Evolutionary conservation across 2,888 invertebrate genomes (phyloP).

Genomic region (Melitaea athalia): DNA sequence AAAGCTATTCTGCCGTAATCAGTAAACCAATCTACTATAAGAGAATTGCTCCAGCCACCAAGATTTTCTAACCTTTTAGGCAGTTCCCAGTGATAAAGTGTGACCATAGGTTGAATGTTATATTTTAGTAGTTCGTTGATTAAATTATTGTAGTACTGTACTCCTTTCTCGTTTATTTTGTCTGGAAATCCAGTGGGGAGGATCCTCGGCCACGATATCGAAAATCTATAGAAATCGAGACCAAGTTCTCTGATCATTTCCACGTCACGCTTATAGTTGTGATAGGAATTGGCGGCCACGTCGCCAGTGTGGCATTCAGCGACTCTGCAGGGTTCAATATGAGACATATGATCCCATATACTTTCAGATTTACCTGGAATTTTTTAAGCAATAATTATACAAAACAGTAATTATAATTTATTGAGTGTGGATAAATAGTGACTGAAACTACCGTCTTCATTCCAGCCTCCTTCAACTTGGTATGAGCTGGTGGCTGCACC

Average conservation of each 20-base stretch:
- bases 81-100: conserved; percentile 57
- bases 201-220: conserved; percentile 84
- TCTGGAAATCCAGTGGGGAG: conserved; percentile 79
- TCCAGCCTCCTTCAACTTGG: conserved; percentile 55
- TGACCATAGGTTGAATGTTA: conserved; percentile 82
- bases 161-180: conserved; percentile 76
- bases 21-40: conserved; percentile 66
- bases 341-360: conserved; percentile 84
- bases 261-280: conserved; percentile 80
- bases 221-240: conserved; percentile 76
- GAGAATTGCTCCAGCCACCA: conserved; percentile 75
- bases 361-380: conserved; percentile 73
- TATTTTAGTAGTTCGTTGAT: conserved; percentile 81
- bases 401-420: too few relatives aligned
- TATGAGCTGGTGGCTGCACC: conserved; percentile 52
- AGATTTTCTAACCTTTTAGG: conserved; percentile 63
- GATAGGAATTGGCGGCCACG: conserved; percentile 81
- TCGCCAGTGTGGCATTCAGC: conserved; percentile 80
- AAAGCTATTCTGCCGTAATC: conserved; percentile 66
- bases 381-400: neutral
- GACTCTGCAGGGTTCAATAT: conserved; percentile 68
- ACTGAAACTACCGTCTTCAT: conserved; percentile 47
- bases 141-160: conserved; percentile 84
- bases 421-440: too few relatives aligned
- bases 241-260: conserved; percentile 55